A percentile compares a stretch with the other conserved stretches of the same genome.
These are phyloP conservation scores for Eustalomyia histrio DNA, from an alignment of 2,888 invertebrate genomes.

Conservation along the genomic window DNA sequence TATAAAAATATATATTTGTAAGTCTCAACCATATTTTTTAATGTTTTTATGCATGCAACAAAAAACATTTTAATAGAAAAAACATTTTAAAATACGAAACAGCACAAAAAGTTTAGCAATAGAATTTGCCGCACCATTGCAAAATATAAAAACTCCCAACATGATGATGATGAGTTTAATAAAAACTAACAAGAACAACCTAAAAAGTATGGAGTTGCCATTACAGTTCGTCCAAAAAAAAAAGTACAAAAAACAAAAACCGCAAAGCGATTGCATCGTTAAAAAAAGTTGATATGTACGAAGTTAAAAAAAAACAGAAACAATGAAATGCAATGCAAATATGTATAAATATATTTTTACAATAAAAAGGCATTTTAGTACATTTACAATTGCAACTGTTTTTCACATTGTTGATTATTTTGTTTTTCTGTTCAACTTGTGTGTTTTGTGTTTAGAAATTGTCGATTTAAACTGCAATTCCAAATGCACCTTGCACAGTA, in stretches of 20 bases:
- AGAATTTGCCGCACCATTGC: neutral
- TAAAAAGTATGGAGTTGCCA: neutral
- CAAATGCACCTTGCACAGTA: conserved; percentile 43
- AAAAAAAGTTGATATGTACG: neutral
- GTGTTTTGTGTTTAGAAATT: neutral
- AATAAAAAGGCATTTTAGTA: conserved; percentile 1
- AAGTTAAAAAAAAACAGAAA: neutral
- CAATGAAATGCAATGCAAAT: neutral
- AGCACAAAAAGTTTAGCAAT: neutral
- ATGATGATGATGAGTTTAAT: conserved; percentile 1
- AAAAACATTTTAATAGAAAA: too few species aligned
- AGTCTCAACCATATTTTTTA: too few species aligned
- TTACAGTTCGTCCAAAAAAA: conserved; percentile 6
- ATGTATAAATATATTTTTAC: neutral
- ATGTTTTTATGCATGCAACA: neutral
- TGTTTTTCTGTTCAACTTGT: neutral
- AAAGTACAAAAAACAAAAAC: conserved; percentile 1
- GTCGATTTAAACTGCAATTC: conserved; percentile 1
- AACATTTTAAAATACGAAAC: neutral
- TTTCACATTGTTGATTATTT: conserved; percentile 30
- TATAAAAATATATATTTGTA: too few species aligned
- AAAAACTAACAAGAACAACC: neutral
- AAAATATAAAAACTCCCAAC: neutral
- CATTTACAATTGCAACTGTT: conserved; percentile 33
- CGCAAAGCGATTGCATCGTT: neutral